Conservation (phyloP, 2,888 invertebrate species). For the Hoplodrina blanda region DNA sequence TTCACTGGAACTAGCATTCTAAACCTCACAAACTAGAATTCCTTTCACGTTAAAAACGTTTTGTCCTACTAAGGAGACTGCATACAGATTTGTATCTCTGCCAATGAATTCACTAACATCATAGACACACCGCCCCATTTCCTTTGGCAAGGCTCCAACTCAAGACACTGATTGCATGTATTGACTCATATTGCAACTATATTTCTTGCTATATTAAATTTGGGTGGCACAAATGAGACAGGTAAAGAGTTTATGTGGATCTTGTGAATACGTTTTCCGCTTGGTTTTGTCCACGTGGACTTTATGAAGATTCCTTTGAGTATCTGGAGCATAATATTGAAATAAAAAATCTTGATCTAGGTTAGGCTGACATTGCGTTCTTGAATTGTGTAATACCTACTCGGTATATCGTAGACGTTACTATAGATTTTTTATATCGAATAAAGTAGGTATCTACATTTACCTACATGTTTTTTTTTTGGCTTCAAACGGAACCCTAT, state of each 20-base stretch:
- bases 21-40: neutral
- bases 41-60: slow-evolving; percentile 29
- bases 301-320: slow-evolving; percentile 34
- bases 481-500: too few relatives aligned
- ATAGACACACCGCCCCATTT: slow-evolving; percentile 72
- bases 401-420: too few relatives aligned
- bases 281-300: slow-evolving; percentile 7
- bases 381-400: neutral
- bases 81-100: slow-evolving; percentile 75
- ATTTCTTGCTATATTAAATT: slow-evolving; percentile 78
- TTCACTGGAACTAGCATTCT: neutral
- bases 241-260: slow-evolving; percentile 54
- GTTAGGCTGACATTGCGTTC: neutral
- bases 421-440: too few relatives aligned
- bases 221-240: slow-evolving; percentile 63
- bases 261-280: slow-evolving; percentile 32
- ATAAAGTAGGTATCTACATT: too few relatives aligned
- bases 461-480: too few relatives aligned
- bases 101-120: slow-evolving; percentile 80
- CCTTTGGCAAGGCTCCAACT: slow-evolving; percentile 77
- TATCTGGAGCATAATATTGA: slow-evolving; percentile 19
- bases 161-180: slow-evolving; percentile 79
- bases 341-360: neutral
- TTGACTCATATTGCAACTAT: slow-evolving; percentile 79
- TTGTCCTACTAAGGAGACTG: slow-evolving; percentile 28